Evolutionary conservation across 2,113 vertebrate genomes (phyloP).

Genomic region (Ardeotis arabs): DNA sequence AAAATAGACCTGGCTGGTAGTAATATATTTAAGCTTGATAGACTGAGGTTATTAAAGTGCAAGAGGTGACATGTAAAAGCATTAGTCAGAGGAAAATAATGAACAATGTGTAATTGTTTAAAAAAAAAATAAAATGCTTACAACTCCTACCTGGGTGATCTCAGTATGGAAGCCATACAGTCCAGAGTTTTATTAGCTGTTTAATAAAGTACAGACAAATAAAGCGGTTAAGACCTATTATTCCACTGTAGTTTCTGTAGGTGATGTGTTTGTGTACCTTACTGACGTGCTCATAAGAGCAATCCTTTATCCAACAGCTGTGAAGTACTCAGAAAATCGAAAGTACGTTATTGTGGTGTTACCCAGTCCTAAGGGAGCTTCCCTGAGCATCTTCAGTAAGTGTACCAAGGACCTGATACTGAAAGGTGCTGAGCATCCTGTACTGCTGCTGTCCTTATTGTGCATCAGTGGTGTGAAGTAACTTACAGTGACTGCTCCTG

Average conservation of each 20-base stretch:
- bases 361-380: not conserved
- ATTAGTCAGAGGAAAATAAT: not conserved
- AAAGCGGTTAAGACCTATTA: not conserved
- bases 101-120: not conserved
- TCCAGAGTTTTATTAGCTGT: not conserved
- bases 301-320: not conserved
- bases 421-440: not conserved
- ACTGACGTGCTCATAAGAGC: fast-evolving
- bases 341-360: not conserved
- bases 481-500: not conserved
- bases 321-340: not conserved
- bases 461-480: not conserved
- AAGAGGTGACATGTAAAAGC: not conserved
- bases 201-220: not conserved
- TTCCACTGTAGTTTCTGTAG: not conserved
- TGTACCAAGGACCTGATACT: not conserved
- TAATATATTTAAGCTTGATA: not conserved
- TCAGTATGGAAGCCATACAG: not conserved
- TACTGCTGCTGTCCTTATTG: not conserved
- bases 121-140: not conserved
- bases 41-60: not conserved
- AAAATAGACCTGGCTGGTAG: not conserved
- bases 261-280: not conserved
- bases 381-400: not conserved
- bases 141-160: not conserved